Evolutionary conservation across 2,113 vertebrate genomes (phyloP), one percentile per base, ranked within the genome.

Genomic region (Callopanchax toddi): DNA sequence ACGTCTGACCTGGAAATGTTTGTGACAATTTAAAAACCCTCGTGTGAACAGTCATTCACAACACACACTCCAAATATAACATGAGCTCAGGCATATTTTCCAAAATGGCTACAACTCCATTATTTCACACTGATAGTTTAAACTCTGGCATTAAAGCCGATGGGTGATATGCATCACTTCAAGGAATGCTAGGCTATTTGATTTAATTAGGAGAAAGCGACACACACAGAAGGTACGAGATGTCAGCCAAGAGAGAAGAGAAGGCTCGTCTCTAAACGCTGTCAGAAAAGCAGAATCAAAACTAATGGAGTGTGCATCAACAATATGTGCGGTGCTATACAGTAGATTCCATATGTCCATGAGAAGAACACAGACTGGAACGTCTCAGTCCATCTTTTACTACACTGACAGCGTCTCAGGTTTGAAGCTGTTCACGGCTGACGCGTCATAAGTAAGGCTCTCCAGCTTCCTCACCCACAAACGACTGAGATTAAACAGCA

Each of bases 321-420:
- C 75, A 82, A 63, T 71, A 75, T 85, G 84, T 56, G 43, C 61
- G 45, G 25, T 10, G 36, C 67, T 78, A 65, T 66, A n/a, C n/a
- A n/a, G n/a, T n/a, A 72, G 46, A 60, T 68, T 78, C 76, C 76
- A 80, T 65, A 76, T 74, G 81, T 53, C 26, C 53, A 50, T 3
- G 1, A 26, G 18, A 46, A 60, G 22, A 81, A 52, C 11, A 46
- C 55, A 59, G 60, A 53, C 32, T 59, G 63, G 63, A 72, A 32
- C 29, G 42, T 57, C 67, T 79, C 70, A 70, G 43, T 73, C 42
- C 32, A 57, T 25, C 55, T 56, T 61, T 32, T 4, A 6, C 54
- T 29, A 18, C 26, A 15, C 45, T 60, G 37, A 75, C 65, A 70
- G 60, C 20, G 46, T 71, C 51, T 32, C 49, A 36, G 45, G 56